Evolutionary conservation across 1,140 invertebrate species (phyloP).

Genomic region (Hydropsyche tenuis): DNA sequence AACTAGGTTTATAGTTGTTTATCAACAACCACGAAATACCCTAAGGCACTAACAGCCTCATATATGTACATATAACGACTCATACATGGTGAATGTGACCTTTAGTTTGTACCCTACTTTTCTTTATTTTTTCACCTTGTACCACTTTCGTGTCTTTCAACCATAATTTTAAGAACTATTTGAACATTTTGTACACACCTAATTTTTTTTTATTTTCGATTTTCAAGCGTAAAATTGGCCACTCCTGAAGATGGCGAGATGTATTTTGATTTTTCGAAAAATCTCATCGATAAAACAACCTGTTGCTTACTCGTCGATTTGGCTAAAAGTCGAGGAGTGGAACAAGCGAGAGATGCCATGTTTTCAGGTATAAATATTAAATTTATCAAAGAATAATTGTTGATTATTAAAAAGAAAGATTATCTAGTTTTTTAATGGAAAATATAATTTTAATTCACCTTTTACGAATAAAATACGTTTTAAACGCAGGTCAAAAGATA

Average conservation of each 20-base stretch:
- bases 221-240: slow-evolving; percentile 72
- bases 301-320: slow-evolving; percentile 80
- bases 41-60: not conserved
- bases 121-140: not conserved
- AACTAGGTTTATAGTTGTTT: not conserved
- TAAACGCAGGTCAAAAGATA: slow-evolving; percentile 81
- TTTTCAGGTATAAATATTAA: slow-evolving; percentile 66
- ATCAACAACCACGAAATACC: not conserved
- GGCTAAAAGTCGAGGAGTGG: slow-evolving; percentile 83
- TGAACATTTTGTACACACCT: not conserved
- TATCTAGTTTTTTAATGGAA: slow-evolving; percentile 10
- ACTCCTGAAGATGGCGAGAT: slow-evolving; percentile 88
- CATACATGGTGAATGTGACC: not conserved
- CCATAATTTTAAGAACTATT: not conserved
- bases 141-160: not conserved
- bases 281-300: slow-evolving; percentile 83
- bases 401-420: too few relatives aligned
- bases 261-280: slow-evolving; percentile 95
- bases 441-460: not conserved
- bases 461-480: slow-evolving; percentile 7
- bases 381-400: not conserved
- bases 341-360: slow-evolving; percentile 89
- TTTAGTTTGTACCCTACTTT: not conserved
- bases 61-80: too few relatives aligned
- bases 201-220: slow-evolving; percentile 29